Evolutionary conservation across 1,140 invertebrate species (phyloP).

Genomic region (Ceratitis capitata): DNA sequence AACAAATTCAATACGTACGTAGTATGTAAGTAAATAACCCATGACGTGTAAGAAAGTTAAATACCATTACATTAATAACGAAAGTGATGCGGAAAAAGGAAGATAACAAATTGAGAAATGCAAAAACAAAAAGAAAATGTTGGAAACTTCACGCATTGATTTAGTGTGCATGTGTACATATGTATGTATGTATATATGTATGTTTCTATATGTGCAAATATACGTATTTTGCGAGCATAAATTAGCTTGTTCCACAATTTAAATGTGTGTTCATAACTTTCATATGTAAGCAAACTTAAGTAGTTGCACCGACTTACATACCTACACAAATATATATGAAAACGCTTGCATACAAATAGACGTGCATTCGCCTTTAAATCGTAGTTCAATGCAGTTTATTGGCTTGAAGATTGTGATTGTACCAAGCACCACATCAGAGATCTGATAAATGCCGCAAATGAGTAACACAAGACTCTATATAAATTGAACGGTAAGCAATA

Average conservation of each 20-base stretch:
- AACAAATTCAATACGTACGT: no score
- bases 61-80: not conserved
- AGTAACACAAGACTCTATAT: not conserved
- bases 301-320: not conserved
- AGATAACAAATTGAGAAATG: not conserved
- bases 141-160: not conserved
- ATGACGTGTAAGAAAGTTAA: not conserved
- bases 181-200: no score
- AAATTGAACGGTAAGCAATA: not conserved
- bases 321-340: not conserved
- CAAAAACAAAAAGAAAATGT: not conserved
- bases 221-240: not conserved
- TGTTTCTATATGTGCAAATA: no score
- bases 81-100: slow-evolving; percentile 23
- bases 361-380: slow-evolving; percentile 10
- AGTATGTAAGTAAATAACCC: no score
- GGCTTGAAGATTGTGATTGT: slow-evolving; percentile 5
- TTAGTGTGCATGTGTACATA: no score
- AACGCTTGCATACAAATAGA: not conserved
- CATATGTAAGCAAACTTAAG: not conserved
- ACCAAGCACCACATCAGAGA: slow-evolving; percentile 6
- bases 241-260: not conserved
- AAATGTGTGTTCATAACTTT: not conserved
- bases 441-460: not conserved
- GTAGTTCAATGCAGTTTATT: slow-evolving; percentile 18